Percentiles rank a stretch among this genome's conserved stretches.
These are phyloP conservation scores for Julus scandinavius DNA, from an alignment of 2,888 invertebrate genomes.

Conservation along the genomic window DNA sequence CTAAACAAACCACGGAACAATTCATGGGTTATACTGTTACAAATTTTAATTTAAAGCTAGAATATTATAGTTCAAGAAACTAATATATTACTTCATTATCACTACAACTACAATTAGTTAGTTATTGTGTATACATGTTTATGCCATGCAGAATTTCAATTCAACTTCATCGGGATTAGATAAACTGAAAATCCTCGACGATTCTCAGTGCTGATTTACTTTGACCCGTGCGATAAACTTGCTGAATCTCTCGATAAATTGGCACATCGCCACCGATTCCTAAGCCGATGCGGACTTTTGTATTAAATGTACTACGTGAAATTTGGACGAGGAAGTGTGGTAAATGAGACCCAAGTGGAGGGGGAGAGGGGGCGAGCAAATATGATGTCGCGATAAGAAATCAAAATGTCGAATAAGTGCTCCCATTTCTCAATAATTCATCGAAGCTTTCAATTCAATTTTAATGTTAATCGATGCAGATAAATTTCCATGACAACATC, in stretches of 20 bases:
- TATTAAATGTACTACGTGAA: not conserved
- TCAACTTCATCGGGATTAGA: too few species aligned
- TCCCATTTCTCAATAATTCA: conserved; percentile 18
- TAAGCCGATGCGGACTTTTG: not conserved
- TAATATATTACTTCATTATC: too few species aligned
- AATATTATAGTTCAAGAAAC: too few species aligned
- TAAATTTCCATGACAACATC: conserved; percentile 38
- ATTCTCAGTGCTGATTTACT: not conserved
- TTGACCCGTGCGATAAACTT: not conserved
- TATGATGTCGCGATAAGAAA: conserved; percentile 13
- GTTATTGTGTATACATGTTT: too few species aligned
- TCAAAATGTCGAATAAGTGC: not conserved
- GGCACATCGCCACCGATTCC: not conserved
- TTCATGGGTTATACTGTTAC: too few species aligned
- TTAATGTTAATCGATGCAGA: not conserved
- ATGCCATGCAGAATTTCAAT: too few species aligned
- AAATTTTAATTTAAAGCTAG: too few species aligned
- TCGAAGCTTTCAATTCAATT: conserved; percentile 24
- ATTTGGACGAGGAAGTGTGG: not conserved
- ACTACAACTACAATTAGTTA: too few species aligned
- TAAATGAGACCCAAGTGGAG: not conserved
- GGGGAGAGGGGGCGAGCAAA: not conserved
- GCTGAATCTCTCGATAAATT: not conserved
- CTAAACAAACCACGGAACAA: too few species aligned
- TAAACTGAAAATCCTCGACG: not conserved